Percentiles rank a stretch among this genome's conserved stretches.
phyloP scores from a whole-genome alignment of 1,140 invertebrate genomes.

The Telenomus remus region DNA sequence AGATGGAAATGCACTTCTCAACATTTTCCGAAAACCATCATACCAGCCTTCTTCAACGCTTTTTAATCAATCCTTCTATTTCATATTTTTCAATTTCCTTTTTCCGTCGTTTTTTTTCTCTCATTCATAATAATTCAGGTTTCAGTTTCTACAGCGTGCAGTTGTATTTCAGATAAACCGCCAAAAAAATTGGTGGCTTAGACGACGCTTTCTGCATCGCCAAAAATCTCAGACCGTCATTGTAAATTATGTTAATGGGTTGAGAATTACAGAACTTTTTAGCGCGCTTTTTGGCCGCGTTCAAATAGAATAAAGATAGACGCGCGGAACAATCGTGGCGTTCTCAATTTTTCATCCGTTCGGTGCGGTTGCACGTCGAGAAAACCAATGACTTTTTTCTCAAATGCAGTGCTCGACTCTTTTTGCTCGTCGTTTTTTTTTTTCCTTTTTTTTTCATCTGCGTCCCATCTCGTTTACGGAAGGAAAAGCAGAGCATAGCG shows the following conservation, averaged over 20 bases:
- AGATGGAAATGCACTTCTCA: too few relatives aligned
- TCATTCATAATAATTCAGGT: too few relatives aligned
- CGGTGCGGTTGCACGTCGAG: slow-evolving; percentile 14
- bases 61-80: too few relatives aligned
- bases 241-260: slow-evolving; percentile 38
- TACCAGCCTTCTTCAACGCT: too few relatives aligned
- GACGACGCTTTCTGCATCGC: slow-evolving; percentile 4
- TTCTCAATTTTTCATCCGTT: slow-evolving; percentile 44
- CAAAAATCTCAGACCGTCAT: slow-evolving; percentile 14
- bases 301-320: slow-evolving; percentile 23
- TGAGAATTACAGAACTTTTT: slow-evolving; percentile 17
- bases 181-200: slow-evolving; percentile 9
- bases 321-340: slow-evolving; percentile 10
- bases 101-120: background rate
- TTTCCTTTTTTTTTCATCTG: slow-evolving; percentile 16
- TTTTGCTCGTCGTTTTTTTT: background rate
- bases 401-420: slow-evolving; percentile 9
- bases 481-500: slow-evolving; percentile 51
- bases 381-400: slow-evolving; percentile 28
- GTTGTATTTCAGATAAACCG: too few relatives aligned
- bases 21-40: too few relatives aligned
- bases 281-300: slow-evolving; percentile 11
- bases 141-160: too few relatives aligned
- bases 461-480: slow-evolving; percentile 50
- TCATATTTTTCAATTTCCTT: too few relatives aligned